Evolutionary conservation across 2,888 invertebrate genomes (phyloP), one percentile per base, ranked within the genome.

Genomic region (Fragum whitleyi): DNA sequence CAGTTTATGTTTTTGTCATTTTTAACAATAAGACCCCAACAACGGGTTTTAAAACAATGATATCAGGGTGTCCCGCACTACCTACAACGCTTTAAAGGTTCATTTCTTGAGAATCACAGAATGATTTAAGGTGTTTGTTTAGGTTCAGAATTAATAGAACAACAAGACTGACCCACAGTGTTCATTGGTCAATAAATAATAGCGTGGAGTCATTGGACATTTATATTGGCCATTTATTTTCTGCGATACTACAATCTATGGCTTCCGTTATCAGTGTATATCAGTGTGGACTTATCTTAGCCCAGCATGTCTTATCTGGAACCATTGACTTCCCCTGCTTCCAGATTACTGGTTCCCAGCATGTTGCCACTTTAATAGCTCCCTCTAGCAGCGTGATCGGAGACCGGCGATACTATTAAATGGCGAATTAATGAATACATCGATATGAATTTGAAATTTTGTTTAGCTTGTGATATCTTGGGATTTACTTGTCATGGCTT

Each of bases 141-240:
- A 14, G 47, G n/a, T 47, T 47, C 47, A 47, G 47, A 47, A 47
- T 47, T 14, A 47, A 47, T 47, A 47, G 47, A 47, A 47, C 47
- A 47, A 47, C n/a, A 14, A 47, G 47, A 47, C 47, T 47, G 47
- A 47, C 47, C 47, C 14, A 47, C 47, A 47, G 47, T 47, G 14
- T 47, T 19, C 47, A n/a, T 47, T 47, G 47, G 47, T 47, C 14
- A 57, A 57, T 57, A 57, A 57, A 57, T 57, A 57, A 57, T 57
- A 11, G 57, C 23, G 21, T 7, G 47, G 47, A 47, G 47, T 47
- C 47, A 47, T 47, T 47, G 42, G 65, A 65, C 65, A 65, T 42
- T 65, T 65, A 65, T 65, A 65, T 65, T 65, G 65, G 65, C 65
- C 65, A 42, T 65, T 65, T 65, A 65, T 65, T 65, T 65, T 42